Conservation (phyloP, 2,113 vertebrate genomes). For the Eonycteris spelaea region DNA sequence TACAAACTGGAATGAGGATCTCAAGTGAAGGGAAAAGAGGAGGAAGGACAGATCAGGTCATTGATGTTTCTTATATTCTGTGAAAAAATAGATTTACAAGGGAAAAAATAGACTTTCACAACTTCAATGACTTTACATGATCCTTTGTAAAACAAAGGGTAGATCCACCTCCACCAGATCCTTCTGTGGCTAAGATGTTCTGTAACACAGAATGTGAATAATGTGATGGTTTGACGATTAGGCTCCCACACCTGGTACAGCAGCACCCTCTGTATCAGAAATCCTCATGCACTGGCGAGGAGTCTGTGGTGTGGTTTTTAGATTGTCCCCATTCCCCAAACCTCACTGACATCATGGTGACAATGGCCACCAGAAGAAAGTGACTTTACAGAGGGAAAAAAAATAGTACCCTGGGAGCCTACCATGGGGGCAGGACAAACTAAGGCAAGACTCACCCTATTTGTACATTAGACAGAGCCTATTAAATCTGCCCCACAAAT, state of each 20-base stretch:
- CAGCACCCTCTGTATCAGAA: not conserved
- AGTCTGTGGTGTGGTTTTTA: not conserved
- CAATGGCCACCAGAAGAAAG: not conserved
- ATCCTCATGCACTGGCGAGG: not conserved
- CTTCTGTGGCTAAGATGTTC: not conserved
- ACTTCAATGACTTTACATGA: constrained; percentile 9
- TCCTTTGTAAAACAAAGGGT: constrained; percentile 20
- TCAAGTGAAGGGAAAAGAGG: constrained; percentile 9
- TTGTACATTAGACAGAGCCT: not conserved
- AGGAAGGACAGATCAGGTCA: constrained; percentile 52
- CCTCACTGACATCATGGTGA: not conserved
- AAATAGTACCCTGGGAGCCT: not conserved
- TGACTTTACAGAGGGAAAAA: not conserved
- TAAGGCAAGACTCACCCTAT: not conserved
- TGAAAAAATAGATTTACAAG: constrained; percentile 73
- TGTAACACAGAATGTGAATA: not conserved
- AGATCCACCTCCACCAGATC: not conserved
- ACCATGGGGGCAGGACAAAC: not conserved
- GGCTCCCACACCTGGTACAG: not conserved
- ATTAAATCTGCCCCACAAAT: not conserved
- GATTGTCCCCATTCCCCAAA: not conserved
- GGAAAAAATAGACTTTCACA: constrained; percentile 60
- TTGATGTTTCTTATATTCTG: constrained; percentile 45
- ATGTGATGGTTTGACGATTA: fast-evolving
- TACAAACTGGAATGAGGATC: constrained; percentile 55